Evolutionary conservation across 2,797 vertebrate species (phyloP).

Genomic region (Eremophila alpestris): DNA sequence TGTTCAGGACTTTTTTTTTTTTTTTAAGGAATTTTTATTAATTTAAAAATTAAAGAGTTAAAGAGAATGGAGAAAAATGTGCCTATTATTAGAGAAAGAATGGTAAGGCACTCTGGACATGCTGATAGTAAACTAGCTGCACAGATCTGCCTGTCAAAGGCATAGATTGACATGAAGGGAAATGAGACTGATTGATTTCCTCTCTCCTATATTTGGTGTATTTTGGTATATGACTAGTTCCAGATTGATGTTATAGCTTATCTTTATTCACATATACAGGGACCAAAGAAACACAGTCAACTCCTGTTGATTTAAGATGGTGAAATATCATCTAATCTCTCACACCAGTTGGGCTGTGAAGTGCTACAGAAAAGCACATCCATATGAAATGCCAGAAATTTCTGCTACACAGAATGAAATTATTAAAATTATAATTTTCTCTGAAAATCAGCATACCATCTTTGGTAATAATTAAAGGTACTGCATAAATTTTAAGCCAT

Average conservation of each 20-base stretch:
- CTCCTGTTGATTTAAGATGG: neutral
- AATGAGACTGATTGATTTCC: neutral
- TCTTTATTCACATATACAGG: neutral
- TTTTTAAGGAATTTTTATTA: neutral
- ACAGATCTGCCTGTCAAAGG: neutral
- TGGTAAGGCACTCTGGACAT: neutral
- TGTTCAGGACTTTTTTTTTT: no score
- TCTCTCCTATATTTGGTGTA: neutral
- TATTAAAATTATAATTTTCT: neutral
- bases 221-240: neutral
- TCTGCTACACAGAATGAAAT: neutral
- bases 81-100: neutral
- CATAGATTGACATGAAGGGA: neutral
- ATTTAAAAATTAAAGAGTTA: neutral
- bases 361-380: neutral
- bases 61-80: neutral
- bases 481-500: neutral
- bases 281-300: neutral
- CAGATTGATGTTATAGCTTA: neutral
- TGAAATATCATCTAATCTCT: neutral
- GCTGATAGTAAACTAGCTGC: neutral
- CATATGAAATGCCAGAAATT: neutral
- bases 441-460: neutral
- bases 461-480: neutral
- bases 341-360: neutral